Base-by-base conservation (phyloP, 2,888 invertebrate species). In the Danaus chrysippus region DNA sequence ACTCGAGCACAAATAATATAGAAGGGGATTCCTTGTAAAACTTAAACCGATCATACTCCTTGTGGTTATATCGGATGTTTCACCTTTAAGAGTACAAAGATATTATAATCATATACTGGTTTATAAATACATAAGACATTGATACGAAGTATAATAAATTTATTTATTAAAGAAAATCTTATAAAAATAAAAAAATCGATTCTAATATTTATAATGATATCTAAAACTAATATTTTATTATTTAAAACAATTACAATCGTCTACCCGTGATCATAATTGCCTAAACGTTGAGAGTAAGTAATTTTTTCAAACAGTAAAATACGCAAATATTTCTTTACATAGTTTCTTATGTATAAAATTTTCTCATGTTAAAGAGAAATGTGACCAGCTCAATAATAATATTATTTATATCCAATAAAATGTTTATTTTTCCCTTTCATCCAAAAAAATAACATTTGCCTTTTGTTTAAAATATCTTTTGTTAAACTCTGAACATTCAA, bases 1-100 rank as follows among this genome's bases (percentile, higher is more conserved):
- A 66, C 59, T 63, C 54, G 1, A 49, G 49, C 49, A 49, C 49
- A 49, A 49, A 49, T 49, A 49, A 49, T 49, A 49, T 17, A 49
- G 49, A 49, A 34, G 23, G 23, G 23, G 2, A 49, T 49, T 49
- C 17, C 49, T 49, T 49, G 17, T 10, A 49, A 49, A 49, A 49
- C 49, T 49, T 17, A 10, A 11, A 17, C 49, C 49, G 11, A 49
- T 49, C 49, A 49, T 49, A 49, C 49, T 49, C 17, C 17, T 17
- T n/a, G 17, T 10, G 3, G 49, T 49, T 11, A 49, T 49, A 49
- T 13, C 17, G 17, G 17, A 5, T 49, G 0, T 46, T 46, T 49
- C 15, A 49, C 49, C 49, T 49, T 17, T 17, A 11, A 17, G 10
- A 11, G 49, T 17, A 10, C 15, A 49, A 15, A 9, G 10, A 11